These are phyloP conservation scores for Chaenodraco wilsoni DNA, from an alignment of 2,797 vertebrate genomes.

Conservation along the genomic window DNA sequence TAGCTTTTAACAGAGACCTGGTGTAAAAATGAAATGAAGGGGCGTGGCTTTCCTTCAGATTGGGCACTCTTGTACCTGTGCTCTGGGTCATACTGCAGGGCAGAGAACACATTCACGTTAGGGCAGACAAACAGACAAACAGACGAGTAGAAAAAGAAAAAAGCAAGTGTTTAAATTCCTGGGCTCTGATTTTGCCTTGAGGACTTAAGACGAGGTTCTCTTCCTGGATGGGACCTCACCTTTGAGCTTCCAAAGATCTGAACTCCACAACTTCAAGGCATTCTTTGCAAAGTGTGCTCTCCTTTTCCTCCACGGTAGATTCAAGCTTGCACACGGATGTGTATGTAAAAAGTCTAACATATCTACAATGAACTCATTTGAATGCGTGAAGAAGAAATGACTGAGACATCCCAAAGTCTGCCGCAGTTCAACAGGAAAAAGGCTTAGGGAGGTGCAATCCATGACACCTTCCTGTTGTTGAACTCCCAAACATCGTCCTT, in stretches of 20 bases:
- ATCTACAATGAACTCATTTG: slow-evolving; percentile 74
- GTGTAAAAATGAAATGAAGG: slow-evolving; percentile 58
- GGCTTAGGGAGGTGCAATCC: slow-evolving; percentile 73
- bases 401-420: slow-evolving; percentile 69
- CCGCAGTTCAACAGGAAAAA: slow-evolving; percentile 72
- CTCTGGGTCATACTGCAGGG: slow-evolving; percentile 55
- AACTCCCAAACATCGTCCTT: slow-evolving; percentile 57
- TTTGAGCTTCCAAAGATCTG: slow-evolving; percentile 48
- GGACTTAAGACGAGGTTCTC: slow-evolving; percentile 74
- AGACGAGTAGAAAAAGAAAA: slow-evolving; percentile 45
- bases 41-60: slow-evolving; percentile 57
- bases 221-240: slow-evolving; percentile 60
- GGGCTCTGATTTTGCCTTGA: slow-evolving; percentile 58
- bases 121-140: slow-evolving; percentile 58
- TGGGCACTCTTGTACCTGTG: slow-evolving; percentile 65
- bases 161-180: slow-evolving; percentile 43
- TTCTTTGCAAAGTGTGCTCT: slow-evolving; percentile 69
- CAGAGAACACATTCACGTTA: slow-evolving; percentile 53
- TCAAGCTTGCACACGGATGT: slow-evolving; percentile 66
- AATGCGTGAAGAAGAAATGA: slow-evolving; percentile 70
- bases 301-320: slow-evolving; percentile 55
- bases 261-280: slow-evolving; percentile 67
- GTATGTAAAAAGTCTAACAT: slow-evolving; percentile 68
- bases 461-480: slow-evolving; percentile 62
- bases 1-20: slow-evolving; percentile 43